A percentile compares a stretch with the other conserved stretches of the same genome.
These are phyloP conservation scores for Resseliella maxima DNA, from an alignment of 2,888 invertebrate species.

Conservation along the genomic window DNA sequence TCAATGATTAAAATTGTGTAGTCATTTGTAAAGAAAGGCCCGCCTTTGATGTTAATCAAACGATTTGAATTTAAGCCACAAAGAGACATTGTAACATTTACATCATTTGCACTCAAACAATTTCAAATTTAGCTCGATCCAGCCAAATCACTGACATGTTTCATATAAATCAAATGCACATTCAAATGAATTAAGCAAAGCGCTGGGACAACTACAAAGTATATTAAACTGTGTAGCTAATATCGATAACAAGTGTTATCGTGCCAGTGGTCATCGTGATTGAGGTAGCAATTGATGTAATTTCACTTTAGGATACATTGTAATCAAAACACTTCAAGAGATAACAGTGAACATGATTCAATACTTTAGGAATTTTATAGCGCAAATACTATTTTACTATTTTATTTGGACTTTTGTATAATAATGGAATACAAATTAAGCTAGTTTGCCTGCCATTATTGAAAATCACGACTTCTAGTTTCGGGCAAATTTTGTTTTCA, in stretches of 20 bases:
- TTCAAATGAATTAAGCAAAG: background rate
- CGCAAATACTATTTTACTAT: constrained; percentile 6
- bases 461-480: constrained; percentile 28
- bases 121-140: background rate
- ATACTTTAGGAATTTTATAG: background rate
- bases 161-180: background rate
- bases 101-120: background rate
- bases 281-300: constrained; percentile 3
- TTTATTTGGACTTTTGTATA: background rate
- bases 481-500: background rate
- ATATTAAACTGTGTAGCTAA: background rate
- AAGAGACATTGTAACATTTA: constrained; percentile 36
- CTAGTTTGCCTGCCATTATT: background rate
- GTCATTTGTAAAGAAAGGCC: constrained; percentile 18
- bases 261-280: constrained; percentile 42
- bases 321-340: constrained; percentile 41
- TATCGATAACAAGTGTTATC: constrained; percentile 40
- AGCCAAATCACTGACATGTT: background rate
- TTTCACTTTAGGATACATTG: constrained; percentile 9
- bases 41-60: constrained; percentile 53
- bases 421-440: background rate
- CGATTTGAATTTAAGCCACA: background rate
- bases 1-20: constrained; percentile 47
- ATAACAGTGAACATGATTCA: background rate
- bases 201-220: background rate